These are phyloP conservation scores for Drosophila bifasciata DNA, from an alignment of 1,140 invertebrate species.

Conservation along the genomic window DNA sequence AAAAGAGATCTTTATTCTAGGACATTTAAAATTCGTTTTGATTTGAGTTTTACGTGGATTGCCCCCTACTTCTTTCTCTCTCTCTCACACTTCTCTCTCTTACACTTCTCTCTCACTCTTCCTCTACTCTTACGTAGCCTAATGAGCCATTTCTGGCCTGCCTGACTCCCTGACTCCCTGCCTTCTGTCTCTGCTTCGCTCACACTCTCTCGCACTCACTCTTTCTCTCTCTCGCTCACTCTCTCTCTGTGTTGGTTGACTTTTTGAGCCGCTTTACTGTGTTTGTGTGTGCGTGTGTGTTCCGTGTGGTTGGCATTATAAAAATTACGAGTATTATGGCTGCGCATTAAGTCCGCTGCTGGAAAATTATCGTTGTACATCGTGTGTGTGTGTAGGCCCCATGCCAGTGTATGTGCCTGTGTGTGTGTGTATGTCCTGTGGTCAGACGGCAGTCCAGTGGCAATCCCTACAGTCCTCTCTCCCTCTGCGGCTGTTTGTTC, in stretches of 20 bases:
- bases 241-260: slow-evolving; percentile 32
- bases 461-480: neutral
- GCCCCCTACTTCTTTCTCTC: no score
- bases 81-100: neutral
- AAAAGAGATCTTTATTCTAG: no score
- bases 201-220: slow-evolving; percentile 17
- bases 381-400: slow-evolving; percentile 30
- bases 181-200: slow-evolving; percentile 1
- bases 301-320: slow-evolving; percentile 52
- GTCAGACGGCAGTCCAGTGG: slow-evolving; percentile 33
- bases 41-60: no score
- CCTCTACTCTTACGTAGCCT: slow-evolving; percentile 3
- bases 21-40: no score
- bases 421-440: slow-evolving; percentile 23
- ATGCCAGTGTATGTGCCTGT: no score
- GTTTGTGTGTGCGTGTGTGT: neutral
- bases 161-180: no score
- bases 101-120: neutral
- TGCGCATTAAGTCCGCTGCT: slow-evolving; percentile 50
- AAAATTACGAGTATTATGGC: slow-evolving; percentile 66
- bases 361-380: slow-evolving; percentile 50
- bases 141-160: slow-evolving; percentile 12
- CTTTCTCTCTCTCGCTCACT: slow-evolving; percentile 13
- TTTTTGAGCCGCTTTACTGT: slow-evolving; percentile 56
- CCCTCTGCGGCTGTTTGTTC: neutral